phyloP scores from a whole-genome alignment of 2,113 vertebrate species.

The Grammomys surdaster region DNA sequence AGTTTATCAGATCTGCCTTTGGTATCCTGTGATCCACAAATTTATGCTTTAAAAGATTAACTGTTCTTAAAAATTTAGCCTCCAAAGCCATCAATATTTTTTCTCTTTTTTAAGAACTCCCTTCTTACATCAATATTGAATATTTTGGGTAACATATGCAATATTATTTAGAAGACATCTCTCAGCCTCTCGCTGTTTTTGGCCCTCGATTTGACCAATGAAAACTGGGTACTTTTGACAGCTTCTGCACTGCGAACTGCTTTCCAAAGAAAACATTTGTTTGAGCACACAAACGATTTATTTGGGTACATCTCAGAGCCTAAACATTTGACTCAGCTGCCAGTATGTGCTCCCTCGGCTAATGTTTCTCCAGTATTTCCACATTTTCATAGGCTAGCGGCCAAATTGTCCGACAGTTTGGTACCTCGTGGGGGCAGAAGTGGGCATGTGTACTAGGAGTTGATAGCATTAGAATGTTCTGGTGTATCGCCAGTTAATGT shows the following conservation, averaged over 20 bases:
- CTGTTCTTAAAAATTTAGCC: slow-evolving; percentile 54
- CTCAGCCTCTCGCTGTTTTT: not conserved
- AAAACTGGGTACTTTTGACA: slow-evolving; percentile 71
- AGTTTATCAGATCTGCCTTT: slow-evolving; percentile 21
- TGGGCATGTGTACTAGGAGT: not conserved
- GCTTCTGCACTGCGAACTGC: slow-evolving; percentile 68
- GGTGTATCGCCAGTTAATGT: not conserved
- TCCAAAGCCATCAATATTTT: slow-evolving; percentile 58
- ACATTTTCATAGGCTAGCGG: slow-evolving; percentile 61
- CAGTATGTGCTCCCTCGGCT: slow-evolving; percentile 70
- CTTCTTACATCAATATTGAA: slow-evolving; percentile 24
- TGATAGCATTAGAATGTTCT: not conserved
- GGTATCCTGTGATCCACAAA: slow-evolving; percentile 19
- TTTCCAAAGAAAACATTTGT: slow-evolving; percentile 81
- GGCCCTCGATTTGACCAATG: slow-evolving; percentile 73
- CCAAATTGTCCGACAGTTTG: slow-evolving; percentile 65
- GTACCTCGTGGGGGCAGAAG: slow-evolving; percentile 53
- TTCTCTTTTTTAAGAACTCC: slow-evolving; percentile 35
- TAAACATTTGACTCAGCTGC: slow-evolving; percentile 77
- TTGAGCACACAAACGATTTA: slow-evolving; percentile 72
- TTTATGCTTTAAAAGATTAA: slow-evolving; percentile 53
- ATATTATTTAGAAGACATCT: slow-evolving; percentile 50
- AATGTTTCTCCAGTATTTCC: slow-evolving; percentile 68
- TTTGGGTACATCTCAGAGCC: slow-evolving; percentile 70
- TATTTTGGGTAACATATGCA: slow-evolving; percentile 15